These are phyloP conservation scores for Aegithalos caudatus DNA, from an alignment of 2,113 vertebrate genomes.

Conservation along the genomic window DNA sequence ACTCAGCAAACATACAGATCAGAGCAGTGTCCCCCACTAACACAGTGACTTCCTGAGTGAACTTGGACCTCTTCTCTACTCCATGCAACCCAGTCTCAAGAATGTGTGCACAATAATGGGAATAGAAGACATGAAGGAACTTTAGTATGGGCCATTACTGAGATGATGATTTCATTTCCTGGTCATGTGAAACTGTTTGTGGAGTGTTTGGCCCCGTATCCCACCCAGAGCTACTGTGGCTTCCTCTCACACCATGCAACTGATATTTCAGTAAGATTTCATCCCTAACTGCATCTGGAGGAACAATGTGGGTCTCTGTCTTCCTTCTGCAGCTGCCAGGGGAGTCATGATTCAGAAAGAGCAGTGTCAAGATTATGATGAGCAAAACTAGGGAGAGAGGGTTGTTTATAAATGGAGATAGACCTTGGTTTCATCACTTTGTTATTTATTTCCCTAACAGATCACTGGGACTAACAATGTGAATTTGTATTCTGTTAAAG, in stretches of 20 bases:
- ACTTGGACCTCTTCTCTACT: not conserved
- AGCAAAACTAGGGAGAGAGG: not conserved
- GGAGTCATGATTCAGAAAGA: not conserved
- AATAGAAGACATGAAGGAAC: not conserved
- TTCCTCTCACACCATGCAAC: not conserved
- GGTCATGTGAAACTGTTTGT: rapidly evolving
- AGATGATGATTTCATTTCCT: not conserved
- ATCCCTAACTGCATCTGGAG: not conserved
- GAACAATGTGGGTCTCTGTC: not conserved
- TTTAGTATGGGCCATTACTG: not conserved
- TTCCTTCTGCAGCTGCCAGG: not conserved
- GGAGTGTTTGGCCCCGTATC: not conserved
- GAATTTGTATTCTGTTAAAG: conserved; percentile 46
- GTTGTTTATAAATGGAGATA: not conserved
- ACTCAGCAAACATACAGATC: not conserved
- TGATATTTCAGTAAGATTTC: not conserved
- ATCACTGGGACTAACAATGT: not conserved
- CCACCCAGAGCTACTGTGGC: not conserved
- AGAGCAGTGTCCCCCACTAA: not conserved
- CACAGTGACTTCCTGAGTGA: not conserved
- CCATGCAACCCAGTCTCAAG: not conserved
- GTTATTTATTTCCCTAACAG: conserved; percentile 18
- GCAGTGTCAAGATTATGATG: not conserved
- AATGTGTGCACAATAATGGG: too few relatives aligned
- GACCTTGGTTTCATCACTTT: not conserved